A percentile compares a stretch with the other conserved stretches of the same genome.
These are phyloP conservation scores for Aleadryas rufinucha DNA, from an alignment of 2,113 vertebrate genomes.

Conservation along the genomic window DNA sequence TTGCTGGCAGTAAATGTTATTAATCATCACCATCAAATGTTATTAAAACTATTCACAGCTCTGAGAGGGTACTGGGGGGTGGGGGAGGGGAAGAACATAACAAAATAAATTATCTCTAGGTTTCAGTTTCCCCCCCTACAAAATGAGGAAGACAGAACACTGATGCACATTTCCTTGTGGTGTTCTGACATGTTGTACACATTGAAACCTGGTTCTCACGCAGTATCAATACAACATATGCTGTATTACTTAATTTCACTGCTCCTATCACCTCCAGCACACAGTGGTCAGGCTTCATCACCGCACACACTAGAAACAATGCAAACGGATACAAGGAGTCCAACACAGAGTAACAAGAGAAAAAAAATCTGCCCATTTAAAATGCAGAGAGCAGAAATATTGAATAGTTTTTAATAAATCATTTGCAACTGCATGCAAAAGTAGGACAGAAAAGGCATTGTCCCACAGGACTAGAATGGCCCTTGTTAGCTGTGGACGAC, in stretches of 20 bases:
- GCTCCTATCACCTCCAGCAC: not conserved
- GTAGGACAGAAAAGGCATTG: not conserved
- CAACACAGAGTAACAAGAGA: not conserved
- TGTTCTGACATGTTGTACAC: not conserved
- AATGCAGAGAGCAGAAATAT: constrained; percentile 25
- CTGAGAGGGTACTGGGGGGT: not conserved
- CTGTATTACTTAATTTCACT: not conserved
- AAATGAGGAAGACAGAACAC: not conserved
- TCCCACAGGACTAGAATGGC: not conserved
- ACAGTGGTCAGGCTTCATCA: not conserved
- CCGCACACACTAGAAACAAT: not conserved
- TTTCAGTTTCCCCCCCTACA: not conserved
- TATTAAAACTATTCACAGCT: not conserved
- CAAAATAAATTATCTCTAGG: not conserved
- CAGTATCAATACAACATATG: not conserved
- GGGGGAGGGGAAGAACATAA: not conserved
- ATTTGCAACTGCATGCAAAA: constrained; percentile 20
- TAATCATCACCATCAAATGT: not conserved
- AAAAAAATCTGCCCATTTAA: constrained; percentile 27
- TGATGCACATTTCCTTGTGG: not conserved
- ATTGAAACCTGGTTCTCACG: not conserved
- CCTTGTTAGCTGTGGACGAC: not conserved
- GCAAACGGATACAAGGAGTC: not conserved
- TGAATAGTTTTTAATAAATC: constrained; percentile 53
- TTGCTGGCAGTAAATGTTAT: not conserved